A percentile compares a stretch with the other conserved stretches of the same genome.
These are phyloP conservation scores for Hormaphis cornu DNA, from an alignment of 1,140 invertebrate genomes.

Conservation along the genomic window DNA sequence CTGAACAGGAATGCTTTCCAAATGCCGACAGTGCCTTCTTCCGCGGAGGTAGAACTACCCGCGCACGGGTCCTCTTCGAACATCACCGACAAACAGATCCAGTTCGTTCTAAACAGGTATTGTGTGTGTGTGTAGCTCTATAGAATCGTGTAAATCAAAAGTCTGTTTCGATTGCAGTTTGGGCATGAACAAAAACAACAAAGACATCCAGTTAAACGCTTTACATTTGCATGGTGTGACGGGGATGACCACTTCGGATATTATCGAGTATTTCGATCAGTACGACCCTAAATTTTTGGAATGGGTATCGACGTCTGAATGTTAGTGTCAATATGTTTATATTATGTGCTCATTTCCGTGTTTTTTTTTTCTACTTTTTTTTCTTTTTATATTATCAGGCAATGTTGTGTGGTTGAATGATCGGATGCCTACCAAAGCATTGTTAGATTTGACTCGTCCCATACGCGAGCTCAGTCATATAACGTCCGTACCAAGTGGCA, in stretches of 20 bases:
- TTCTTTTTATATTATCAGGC: neutral
- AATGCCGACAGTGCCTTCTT: neutral
- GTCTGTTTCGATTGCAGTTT: neutral
- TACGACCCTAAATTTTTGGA: constrained; percentile 26
- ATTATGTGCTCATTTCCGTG: neutral
- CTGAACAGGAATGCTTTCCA: constrained; percentile 17
- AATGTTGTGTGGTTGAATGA: constrained; percentile 24
- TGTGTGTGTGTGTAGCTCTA: neutral
- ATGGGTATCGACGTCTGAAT: constrained; percentile 22
- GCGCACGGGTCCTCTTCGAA: neutral
- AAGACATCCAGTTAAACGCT: constrained; percentile 25
- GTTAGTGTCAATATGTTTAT: neutral
- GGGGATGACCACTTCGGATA: constrained; percentile 16
- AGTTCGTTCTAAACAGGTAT: constrained; percentile 15
- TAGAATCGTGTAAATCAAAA: neutral
- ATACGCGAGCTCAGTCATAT: constrained; percentile 14
- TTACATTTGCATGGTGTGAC: constrained; percentile 14
- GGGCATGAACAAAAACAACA: constrained; percentile 24
- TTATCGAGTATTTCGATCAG: constrained; percentile 16
- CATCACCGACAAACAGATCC: constrained; percentile 16
- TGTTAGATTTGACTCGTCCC: constrained; percentile 10
- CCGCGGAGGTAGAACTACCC: neutral
- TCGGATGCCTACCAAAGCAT: constrained; percentile 12
- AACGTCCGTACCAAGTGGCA: neutral
- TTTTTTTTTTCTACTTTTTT: neutral